Base-by-base conservation (phyloP, 2,888 invertebrate species). In the Eupeodes luniger region DNA sequence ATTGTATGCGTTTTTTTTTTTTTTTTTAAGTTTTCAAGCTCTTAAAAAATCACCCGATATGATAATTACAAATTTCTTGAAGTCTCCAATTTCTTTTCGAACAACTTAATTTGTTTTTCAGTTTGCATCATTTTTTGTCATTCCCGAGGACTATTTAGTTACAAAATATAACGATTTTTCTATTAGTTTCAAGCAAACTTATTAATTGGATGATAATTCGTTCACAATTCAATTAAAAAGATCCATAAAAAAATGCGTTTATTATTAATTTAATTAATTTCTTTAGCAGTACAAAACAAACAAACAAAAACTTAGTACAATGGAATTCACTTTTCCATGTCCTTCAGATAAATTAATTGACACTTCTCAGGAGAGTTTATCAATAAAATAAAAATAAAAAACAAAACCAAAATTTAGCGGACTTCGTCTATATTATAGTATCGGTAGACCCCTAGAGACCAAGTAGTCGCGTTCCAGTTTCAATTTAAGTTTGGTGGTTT, bases 321-420 rank as follows among this genome's bases (percentile, higher is more conserved):
- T 51, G 55, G 36, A 67, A 70, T 85, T 72, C 72, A 80, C 74
- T 84, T 87, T 83, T 84, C 49, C 49, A 84, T 77, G 87, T 87
- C 87, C 87, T 87, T 87, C 84, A 49, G 44, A 19, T 80, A 80
- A 81, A 84, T 87, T 87, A 87, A 87, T 87, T 87, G 87, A 87
- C 87, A 87, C 87, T 84, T 87, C 74, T 81, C 70, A 53, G 59
- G 51, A 69, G 76, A 61, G 40, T 66, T 57, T 55, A 34, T 49
- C 66, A 81, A 81, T 49, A 74, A 19, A 27, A 67, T 12, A 40
- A 72, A 47, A 27, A 49, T 2, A 14, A 62, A 67, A 51, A 9
- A 51, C 27, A n/a, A 53, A 19, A n/a, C 67, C 3, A 51, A 34
- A 69, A 53, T 40, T 47, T 57, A 40, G 70, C 44, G 27, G 47